Evolutionary conservation across 2,888 invertebrate species (phyloP), one percentile per base, ranked within the genome.

Genomic region (Clitarchus hookeri): DNA sequence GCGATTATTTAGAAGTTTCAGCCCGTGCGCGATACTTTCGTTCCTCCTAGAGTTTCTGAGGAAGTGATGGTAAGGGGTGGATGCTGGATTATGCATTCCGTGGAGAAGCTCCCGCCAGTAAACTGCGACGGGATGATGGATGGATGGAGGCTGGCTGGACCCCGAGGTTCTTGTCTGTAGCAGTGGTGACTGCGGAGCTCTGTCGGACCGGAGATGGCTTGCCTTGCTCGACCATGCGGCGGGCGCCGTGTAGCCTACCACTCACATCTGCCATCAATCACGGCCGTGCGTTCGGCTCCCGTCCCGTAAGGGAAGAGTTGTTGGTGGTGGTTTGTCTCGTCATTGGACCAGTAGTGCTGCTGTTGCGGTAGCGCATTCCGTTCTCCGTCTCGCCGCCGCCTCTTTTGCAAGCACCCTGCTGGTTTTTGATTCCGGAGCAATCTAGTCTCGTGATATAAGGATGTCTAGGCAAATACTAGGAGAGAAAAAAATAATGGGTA

Each of bases 51-150:
- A 65, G 65, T 23, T 11, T 65, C 16, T 23, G 65, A 16, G 23
- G 65, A 16, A 23, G 19, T 19, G 65, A n/a, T 11, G 65, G 65
- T 3, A 19, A 23, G 65, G n/a, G n/a, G n/a, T 65, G 19, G 65
- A 65, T 65, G 65, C 65, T 65, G n/a, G 65, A 65, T 65, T 65
- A 65, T 65, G 65, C 65, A 65, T 65, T 65, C 65, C 65, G 65
- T 11, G n/a, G n/a, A 65, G 65, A n/a, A 65, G 65, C 23, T 11
- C 13, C 65, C 19, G 65, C 65, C 65, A n/a, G 65, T 65, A 65
- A n/a, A 19, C 65, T 65, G 65, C 23, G 65, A 23, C 65, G 65
- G 65, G 65, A 65, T 65, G 65, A 65, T 65, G 65, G 65, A 65
- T 65, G 65, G 65, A 53, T 53, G 53, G 53, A 53, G 12, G 53